Evolutionary conservation across 2,888 invertebrate species (phyloP).

Genomic region (Rotaria sp.): DNA sequence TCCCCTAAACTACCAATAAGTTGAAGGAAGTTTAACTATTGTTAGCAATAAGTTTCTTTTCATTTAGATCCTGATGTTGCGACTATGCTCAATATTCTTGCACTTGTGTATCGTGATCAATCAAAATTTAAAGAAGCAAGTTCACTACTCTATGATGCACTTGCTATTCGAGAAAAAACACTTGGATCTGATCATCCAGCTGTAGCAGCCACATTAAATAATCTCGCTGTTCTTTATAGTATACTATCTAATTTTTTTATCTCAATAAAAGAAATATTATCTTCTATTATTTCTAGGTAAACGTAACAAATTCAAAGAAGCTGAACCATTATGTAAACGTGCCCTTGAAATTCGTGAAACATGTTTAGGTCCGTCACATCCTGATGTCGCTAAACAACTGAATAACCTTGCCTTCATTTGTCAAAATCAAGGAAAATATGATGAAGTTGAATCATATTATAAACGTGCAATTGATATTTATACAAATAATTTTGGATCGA

Average conservation of each 20-base stretch:
- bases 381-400: conserved; percentile 97
- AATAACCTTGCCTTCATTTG: conserved; percentile 95
- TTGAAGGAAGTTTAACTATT: too few relatives aligned
- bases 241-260: background rate
- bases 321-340: conserved; percentile 92
- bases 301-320: conserved; percentile 63
- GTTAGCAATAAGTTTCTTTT: too few relatives aligned
- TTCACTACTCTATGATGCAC: conserved; percentile 88
- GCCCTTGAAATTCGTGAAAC: conserved; percentile 96
- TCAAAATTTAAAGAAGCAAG: conserved; percentile 99
- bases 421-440: conserved; percentile 95
- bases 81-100: conserved; percentile 96
- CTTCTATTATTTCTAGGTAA: conserved; percentile 58
- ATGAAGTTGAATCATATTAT: conserved; percentile 66
- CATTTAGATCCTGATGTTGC: conserved; percentile 82
- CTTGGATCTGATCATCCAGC: conserved; percentile 97
- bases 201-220: conserved; percentile 97
- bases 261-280: background rate
- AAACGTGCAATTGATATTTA: conserved; percentile 94
- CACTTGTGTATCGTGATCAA: conserved; percentile 83
- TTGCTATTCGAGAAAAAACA: conserved; percentile 93
- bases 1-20: too few relatives aligned
- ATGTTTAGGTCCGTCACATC: conserved; percentile 92
- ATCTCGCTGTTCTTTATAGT: conserved; percentile 93
- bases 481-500: conserved; percentile 78